Base-by-base conservation (phyloP, 2,888 invertebrate genomes). In the Acronicta alni region DNA sequence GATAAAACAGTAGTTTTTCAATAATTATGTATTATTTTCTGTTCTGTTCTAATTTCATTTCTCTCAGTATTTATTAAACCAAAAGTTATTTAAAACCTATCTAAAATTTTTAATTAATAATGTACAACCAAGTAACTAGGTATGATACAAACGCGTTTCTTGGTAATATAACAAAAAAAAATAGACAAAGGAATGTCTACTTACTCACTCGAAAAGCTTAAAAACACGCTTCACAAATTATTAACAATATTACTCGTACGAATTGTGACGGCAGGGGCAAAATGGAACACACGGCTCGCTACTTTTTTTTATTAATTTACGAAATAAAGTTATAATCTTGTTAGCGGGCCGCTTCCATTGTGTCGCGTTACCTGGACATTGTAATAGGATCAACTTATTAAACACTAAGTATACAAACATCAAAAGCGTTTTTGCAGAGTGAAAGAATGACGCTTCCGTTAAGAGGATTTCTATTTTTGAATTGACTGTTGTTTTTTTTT, bases 381-480 rank as follows among this genome's bases (percentile, higher is more conserved):
- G 89, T 94, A 94, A 94, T 94, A 94, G 94, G 94, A 94, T 94
- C 93, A 94, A 93, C 92, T 93, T 94, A 93, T 94, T 91, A 94
- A 92, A 92, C 88, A 92, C 90, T 93, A 94, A 94, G 94, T 94
- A 93, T 81, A 77, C 86, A 85, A 88, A 93, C 94, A 94, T 94
- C 94, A 94, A 94, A 93, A 91, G 92, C 91, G 80, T 88, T 87
- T 82, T 80, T 80, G 72, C 83, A 70, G 75, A 82, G 84, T 79
- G 84, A 90, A 91, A 89, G 90, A 91, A 92, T 88, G 82, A 67
- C 74, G 85, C 85, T 87, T 84, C 84, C 47, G 86, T 84, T 92
- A 93, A 92, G 92, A 91, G 91, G 92, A 88, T 92, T 92, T 87
- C 70, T 79, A 80, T 86, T 83, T 79, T 77, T 62, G 54, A 48